Evolutionary conservation across 1,140 invertebrate genomes (phyloP).

Genomic region (Melipona quadrifasciata): DNA sequence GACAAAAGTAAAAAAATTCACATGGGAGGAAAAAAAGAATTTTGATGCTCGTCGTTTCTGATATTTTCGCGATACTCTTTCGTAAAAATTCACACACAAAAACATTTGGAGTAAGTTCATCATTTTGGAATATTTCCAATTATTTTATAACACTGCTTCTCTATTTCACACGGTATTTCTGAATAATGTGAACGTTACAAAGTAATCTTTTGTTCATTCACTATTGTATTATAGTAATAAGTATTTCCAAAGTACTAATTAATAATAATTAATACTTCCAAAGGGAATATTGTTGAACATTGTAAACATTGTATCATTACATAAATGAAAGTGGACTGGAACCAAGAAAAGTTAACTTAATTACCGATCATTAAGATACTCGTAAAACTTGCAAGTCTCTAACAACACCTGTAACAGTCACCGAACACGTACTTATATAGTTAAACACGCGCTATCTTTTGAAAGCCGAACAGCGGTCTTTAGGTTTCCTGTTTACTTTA

Average conservation of each 20-base stretch:
- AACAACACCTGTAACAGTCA: not conserved
- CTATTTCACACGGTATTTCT: not conserved
- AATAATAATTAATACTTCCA: not conserved
- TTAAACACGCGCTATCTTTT: not conserved
- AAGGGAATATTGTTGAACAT: not conserved
- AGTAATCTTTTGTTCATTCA: not conserved
- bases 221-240: too few species aligned
- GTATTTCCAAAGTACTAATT: too few species aligned
- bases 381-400: not conserved
- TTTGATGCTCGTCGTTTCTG: not conserved
- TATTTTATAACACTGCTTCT: not conserved
- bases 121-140: not conserved
- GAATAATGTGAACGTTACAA: not conserved
- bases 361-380: not conserved
- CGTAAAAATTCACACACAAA: not conserved
- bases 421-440: not conserved
- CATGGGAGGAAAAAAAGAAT: too few species aligned
- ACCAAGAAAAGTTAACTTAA: not conserved
- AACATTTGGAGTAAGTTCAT: not conserved
- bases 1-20: not conserved
- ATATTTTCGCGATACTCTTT: too few species aligned
- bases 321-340: not conserved
- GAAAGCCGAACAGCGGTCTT: not conserved
- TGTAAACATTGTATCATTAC: not conserved
- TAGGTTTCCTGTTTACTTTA: not conserved